Evolutionary conservation across 2,888 invertebrate species (phyloP).

Genomic region (Artemia sinica): DNA sequence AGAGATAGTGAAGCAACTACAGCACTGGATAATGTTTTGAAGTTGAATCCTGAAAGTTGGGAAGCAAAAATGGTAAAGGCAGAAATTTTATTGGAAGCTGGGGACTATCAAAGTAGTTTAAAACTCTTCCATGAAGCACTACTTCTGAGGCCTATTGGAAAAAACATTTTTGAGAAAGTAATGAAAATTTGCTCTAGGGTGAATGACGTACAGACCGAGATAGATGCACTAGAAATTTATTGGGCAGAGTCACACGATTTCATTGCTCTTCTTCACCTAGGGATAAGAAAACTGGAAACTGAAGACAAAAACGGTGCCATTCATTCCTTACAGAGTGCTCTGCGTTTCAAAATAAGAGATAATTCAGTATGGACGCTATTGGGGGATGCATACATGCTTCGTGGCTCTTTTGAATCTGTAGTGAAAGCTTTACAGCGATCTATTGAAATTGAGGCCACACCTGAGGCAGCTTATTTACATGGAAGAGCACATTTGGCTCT

Average conservation of each 20-base stretch:
- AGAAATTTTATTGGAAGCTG: not conserved
- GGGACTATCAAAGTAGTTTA: not conserved
- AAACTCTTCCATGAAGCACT: not conserved
- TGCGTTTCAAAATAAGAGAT: too few relatives aligned
- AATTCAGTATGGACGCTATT: too few relatives aligned
- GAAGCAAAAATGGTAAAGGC: not conserved
- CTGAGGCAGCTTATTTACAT: too few relatives aligned
- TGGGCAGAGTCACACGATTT: not conserved
- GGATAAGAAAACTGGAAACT: not conserved
- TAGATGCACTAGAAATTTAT: not conserved
- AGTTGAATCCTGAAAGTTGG: constrained; percentile 2
- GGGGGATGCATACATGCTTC: too few relatives aligned
- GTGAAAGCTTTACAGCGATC: too few relatives aligned
- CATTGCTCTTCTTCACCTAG: not conserved
- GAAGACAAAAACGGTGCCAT: too few relatives aligned
- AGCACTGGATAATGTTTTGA: not conserved
- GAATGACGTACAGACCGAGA: not conserved
- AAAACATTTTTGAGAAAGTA: not conserved
- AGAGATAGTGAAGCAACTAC: too few relatives aligned
- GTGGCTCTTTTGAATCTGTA: too few relatives aligned
- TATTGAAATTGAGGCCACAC: too few relatives aligned
- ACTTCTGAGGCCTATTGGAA: not conserved
- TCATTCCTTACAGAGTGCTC: too few relatives aligned
- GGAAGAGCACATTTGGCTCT: too few relatives aligned
- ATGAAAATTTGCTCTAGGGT: not conserved